These are phyloP conservation scores for Cabera pusaria DNA, from an alignment of 2,888 invertebrate genomes.

Conservation along the genomic window DNA sequence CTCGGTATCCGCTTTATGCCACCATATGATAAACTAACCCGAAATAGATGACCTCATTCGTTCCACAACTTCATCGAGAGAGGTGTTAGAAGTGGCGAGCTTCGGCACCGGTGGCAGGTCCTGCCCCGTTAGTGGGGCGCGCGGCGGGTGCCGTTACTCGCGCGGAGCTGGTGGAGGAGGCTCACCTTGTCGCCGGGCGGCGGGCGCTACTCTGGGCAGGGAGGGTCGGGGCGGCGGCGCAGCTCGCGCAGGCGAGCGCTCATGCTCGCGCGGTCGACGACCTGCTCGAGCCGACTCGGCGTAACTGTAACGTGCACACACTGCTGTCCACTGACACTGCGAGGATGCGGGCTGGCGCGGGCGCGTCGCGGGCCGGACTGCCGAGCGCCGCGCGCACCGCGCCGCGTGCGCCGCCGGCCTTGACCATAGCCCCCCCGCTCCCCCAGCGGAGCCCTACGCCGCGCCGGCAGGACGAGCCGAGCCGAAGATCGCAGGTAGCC, in stretches of 20 bases:
- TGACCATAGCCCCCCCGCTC: slow-evolving; percentile 54
- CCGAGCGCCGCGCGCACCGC: slow-evolving; percentile 38
- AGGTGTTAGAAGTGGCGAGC: slow-evolving; percentile 13
- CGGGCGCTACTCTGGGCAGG: too few species aligned
- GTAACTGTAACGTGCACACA: slow-evolving; percentile 57
- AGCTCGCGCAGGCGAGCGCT: slow-evolving; percentile 54
- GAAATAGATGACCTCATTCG: slow-evolving; percentile 30
- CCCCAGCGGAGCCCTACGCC: slow-evolving; percentile 16
- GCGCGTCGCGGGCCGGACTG: slow-evolving; percentile 28
- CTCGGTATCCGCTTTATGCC: slow-evolving; percentile 24
- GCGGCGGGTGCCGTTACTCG: slow-evolving; percentile 9
- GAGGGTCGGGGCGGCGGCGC: slow-evolving; percentile 44
- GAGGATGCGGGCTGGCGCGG: slow-evolving; percentile 27
- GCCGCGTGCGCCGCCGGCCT: slow-evolving; percentile 66
- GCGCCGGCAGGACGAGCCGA: slow-evolving; percentile 1
- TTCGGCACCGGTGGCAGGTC: too few species aligned
- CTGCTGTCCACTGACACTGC: slow-evolving; percentile 45
- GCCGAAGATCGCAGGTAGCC: slow-evolving; percentile 11
- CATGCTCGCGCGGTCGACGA: slow-evolving; percentile 75
- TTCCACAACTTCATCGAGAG: slow-evolving; percentile 21
- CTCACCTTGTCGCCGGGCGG: too few species aligned
- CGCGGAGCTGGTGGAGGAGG: slow-evolving; percentile 13
- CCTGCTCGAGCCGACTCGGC: slow-evolving; percentile 40
- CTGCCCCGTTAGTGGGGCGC: too few species aligned
- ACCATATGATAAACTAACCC: slow-evolving; percentile 20